Evolutionary conservation across 2,888 invertebrate genomes (phyloP).

Genomic region (Volucella zonaria): DNA sequence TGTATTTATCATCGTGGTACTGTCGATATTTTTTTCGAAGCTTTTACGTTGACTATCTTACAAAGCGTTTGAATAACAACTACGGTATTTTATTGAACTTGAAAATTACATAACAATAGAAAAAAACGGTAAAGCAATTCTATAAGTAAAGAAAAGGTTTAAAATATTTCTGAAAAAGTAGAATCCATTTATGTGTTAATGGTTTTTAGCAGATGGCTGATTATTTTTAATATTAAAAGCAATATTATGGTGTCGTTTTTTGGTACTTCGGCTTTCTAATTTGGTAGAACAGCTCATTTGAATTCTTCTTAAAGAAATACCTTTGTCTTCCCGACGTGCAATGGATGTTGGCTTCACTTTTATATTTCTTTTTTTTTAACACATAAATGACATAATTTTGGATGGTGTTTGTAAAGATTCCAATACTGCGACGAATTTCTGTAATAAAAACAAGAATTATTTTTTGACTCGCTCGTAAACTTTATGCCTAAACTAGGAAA

Average conservation of each 20-base stretch:
- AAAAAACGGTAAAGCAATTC: too few species aligned
- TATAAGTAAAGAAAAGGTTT: too few species aligned
- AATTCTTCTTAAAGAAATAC: constrained; percentile 8
- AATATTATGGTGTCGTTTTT: constrained; percentile 2
- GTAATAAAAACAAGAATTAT: neutral
- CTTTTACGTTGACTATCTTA: too few species aligned
- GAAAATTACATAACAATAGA: too few species aligned
- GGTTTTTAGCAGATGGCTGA: neutral
- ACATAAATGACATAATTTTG: constrained; percentile 6
- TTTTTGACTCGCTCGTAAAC: neutral
- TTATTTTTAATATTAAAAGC: constrained; percentile 12
- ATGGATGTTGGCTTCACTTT: constrained; percentile 1
- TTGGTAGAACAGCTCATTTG: neutral
- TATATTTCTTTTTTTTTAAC: neutral
- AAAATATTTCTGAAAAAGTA: too few species aligned
- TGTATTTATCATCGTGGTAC: too few species aligned
- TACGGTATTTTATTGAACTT: too few species aligned
- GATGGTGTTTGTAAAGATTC: constrained; percentile 5
- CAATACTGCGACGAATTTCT: neutral
- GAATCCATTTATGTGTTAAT: neutral
- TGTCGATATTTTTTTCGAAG: too few species aligned
- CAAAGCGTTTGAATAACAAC: too few species aligned
- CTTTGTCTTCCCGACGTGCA: constrained; percentile 5
- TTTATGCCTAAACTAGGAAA: too few species aligned
- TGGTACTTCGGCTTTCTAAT: too few species aligned